Evolutionary conservation across 2,113 vertebrate genomes (phyloP).

Genomic region (Ochotona princeps): DNA sequence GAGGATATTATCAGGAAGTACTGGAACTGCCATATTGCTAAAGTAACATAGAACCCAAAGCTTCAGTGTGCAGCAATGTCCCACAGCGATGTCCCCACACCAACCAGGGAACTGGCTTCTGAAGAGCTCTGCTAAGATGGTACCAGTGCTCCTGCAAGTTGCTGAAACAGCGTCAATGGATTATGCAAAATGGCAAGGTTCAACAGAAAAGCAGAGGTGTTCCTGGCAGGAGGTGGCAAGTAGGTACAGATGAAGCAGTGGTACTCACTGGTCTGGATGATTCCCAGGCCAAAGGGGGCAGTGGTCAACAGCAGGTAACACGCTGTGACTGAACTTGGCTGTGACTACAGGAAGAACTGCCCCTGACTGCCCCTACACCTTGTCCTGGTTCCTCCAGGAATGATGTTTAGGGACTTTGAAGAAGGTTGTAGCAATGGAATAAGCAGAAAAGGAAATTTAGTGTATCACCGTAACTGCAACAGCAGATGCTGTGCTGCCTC

Average conservation of each 20-base stretch:
- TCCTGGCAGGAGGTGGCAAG: background rate
- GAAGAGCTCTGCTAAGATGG: background rate
- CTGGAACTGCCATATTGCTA: background rate
- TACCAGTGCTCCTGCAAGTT: background rate
- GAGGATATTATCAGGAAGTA: constrained; percentile 18
- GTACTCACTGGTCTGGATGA: background rate
- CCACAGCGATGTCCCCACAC: fast-evolving
- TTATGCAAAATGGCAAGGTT: background rate
- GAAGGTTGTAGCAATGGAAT: background rate
- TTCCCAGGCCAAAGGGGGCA: background rate
- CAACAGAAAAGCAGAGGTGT: background rate
- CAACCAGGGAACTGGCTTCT: background rate
- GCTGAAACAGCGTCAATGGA: no score
- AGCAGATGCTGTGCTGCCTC: background rate
- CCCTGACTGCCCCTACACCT: no score
- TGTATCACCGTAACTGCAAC: background rate
- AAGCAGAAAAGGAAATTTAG: background rate
- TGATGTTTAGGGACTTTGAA: background rate
- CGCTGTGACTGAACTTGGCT: background rate
- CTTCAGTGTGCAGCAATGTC: background rate
- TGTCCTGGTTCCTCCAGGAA: background rate
- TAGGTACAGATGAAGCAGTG: background rate
- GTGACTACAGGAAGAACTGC: background rate
- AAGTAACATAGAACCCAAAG: background rate
- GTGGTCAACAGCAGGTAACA: background rate